Conservation (phyloP, 2,888 invertebrate genomes). For the Bellardia bayeri region DNA sequence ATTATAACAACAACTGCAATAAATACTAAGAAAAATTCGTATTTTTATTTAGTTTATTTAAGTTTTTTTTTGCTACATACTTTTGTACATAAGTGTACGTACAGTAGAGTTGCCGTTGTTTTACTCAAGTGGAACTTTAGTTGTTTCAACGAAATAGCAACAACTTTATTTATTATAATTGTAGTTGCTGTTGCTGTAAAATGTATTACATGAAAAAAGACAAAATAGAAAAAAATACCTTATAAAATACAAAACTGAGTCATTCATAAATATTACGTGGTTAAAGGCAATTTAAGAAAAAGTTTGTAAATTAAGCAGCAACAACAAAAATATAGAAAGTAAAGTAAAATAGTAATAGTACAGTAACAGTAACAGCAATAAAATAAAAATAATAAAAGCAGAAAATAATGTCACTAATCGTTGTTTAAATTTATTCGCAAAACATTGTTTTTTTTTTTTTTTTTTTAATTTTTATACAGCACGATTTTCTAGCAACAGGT, state of each 20-base stretch:
- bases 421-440: neutral
- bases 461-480: neutral
- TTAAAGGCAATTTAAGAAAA: slow-evolving; percentile 37
- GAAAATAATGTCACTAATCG: slow-evolving; percentile 33
- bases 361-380: neutral
- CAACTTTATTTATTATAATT: slow-evolving; percentile 53
- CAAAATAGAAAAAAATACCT: neutral
- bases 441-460: neutral
- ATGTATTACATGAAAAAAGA: slow-evolving; percentile 55
- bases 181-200: slow-evolving; percentile 30
- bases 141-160: slow-evolving; percentile 23
- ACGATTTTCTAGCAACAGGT: slow-evolving; percentile 59
- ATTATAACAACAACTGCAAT: neutral
- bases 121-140: slow-evolving; percentile 65
- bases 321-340: neutral
- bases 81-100: slow-evolving; percentile 2
- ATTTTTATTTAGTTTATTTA: neutral
- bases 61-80: neutral
- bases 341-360: neutral
- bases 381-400: slow-evolving; percentile 1
- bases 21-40: slow-evolving; percentile 15
- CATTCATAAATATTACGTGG: slow-evolving; percentile 56
- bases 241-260: slow-evolving; percentile 46
- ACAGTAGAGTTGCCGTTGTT: slow-evolving; percentile 36
- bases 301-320: neutral